Evolutionary conservation across 1,140 invertebrate species (phyloP).

Genomic region (Idris sp.): DNA sequence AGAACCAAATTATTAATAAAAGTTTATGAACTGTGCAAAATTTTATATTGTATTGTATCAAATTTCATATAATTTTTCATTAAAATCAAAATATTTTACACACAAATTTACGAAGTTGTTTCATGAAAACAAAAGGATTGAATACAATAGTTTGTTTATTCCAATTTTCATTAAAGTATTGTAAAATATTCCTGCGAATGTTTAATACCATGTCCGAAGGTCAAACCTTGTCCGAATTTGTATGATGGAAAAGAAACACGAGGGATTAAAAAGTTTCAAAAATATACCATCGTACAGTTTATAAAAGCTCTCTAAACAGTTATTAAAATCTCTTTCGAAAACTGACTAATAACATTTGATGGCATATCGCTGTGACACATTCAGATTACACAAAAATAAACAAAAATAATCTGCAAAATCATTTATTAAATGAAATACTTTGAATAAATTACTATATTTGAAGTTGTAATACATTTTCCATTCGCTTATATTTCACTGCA

Average conservation of each 20-base stretch:
- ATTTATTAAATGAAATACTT: slow-evolving; percentile 11
- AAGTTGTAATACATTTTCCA: slow-evolving; percentile 14
- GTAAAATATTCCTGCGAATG: not conserved
- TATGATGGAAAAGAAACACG: not conserved
- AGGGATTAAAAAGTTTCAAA: slow-evolving; percentile 30
- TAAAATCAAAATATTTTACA: no score
- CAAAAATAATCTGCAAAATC: slow-evolving; percentile 4
- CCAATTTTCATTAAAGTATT: no score
- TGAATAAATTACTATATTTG: slow-evolving; percentile 18
- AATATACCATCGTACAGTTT: slow-evolving; percentile 16
- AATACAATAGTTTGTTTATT: not conserved
- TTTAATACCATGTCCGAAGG: not conserved
- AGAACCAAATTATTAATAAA: no score
- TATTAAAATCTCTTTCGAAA: slow-evolving; percentile 18
- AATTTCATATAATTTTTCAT: no score
- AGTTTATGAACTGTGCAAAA: no score
- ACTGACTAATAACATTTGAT: slow-evolving; percentile 13
- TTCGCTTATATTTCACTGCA: no score
- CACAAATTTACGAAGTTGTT: no score
- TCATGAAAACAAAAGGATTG: no score
- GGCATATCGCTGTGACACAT: slow-evolving; percentile 1
- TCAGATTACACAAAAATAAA: slow-evolving; percentile 4
- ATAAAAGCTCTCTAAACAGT: slow-evolving; percentile 19
- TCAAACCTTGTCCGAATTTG: slow-evolving; percentile 12
- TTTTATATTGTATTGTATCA: no score